Evolutionary conservation across 2,888 invertebrate genomes (phyloP).

Genomic region (Gymnoscelis rufifasciata): DNA sequence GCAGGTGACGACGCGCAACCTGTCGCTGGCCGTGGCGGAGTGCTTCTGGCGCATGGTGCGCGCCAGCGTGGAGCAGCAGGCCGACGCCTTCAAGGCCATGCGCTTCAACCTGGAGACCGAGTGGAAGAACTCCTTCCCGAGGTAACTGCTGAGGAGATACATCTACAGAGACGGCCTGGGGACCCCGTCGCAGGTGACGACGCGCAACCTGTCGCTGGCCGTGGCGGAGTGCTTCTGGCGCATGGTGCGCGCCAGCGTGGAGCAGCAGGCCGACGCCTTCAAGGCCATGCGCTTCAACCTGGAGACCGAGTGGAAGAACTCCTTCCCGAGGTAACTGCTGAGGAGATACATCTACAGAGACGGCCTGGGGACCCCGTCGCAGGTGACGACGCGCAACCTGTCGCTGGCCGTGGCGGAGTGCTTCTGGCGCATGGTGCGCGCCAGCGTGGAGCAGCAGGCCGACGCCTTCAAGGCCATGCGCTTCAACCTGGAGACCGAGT

Average conservation of each 20-base stretch:
- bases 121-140: conserved; percentile 99
- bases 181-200: conserved; percentile 90
- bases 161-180: conserved; percentile 88
- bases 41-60: conserved; percentile 99
- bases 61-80: conserved; percentile 99
- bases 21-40: conserved; percentile 97
- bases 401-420: conserved; percentile 98
- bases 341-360: too few relatives aligned
- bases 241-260: conserved; percentile 99
- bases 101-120: conserved; percentile 99
- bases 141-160: too few relatives aligned
- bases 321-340: conserved; percentile 93
- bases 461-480: conserved; percentile 98
- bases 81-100: conserved; percentile 98
- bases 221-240: conserved; percentile 99
- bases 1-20: conserved; percentile 91
- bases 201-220: conserved; percentile 95
- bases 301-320: conserved; percentile 99
- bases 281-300: conserved; percentile 97
- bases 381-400: conserved; percentile 93
- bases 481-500: conserved; percentile 99
- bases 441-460: conserved; percentile 99
- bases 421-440: conserved; percentile 99
- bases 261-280: conserved; percentile 99
- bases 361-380: conserved; percentile 87